Percentiles rank a stretch among this genome's conserved stretches.
These are phyloP conservation scores for Rugalucina vietnamica DNA, from an alignment of 2,888 invertebrate species.

Conservation along the genomic window DNA sequence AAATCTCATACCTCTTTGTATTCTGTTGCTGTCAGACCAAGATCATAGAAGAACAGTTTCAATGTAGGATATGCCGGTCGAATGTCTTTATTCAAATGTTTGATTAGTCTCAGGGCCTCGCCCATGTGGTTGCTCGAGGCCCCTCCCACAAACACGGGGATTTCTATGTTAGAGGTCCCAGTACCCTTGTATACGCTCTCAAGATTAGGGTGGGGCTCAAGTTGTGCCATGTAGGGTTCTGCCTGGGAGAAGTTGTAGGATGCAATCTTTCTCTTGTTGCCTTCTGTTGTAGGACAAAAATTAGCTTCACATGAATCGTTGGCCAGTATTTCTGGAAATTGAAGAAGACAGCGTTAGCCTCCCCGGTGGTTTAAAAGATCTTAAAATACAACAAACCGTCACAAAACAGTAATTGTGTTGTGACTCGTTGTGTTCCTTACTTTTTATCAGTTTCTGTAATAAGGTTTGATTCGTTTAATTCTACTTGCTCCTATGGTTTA, in stretches of 20 bases:
- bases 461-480: too few species aligned
- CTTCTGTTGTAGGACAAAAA: neutral
- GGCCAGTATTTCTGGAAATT: neutral
- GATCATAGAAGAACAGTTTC: neutral
- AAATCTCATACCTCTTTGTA: neutral
- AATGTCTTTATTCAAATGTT: neutral
- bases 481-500: too few species aligned
- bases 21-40: neutral
- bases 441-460: too few species aligned
- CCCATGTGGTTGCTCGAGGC: neutral
- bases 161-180: neutral
- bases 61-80: neutral
- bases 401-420: too few species aligned
- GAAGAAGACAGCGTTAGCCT: neutral
- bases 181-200: neutral
- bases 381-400: too few species aligned
- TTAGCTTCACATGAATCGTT: neutral
- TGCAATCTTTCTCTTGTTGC: neutral
- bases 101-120: neutral
- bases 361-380: too few species aligned
- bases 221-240: neutral
- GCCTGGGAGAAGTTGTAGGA: neutral
- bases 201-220: neutral
- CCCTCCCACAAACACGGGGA: neutral
- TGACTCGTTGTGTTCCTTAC: too few species aligned